Base-by-base conservation (phyloP, 2,113 vertebrate species). In the Coryphaenoides rupestris region DNA sequence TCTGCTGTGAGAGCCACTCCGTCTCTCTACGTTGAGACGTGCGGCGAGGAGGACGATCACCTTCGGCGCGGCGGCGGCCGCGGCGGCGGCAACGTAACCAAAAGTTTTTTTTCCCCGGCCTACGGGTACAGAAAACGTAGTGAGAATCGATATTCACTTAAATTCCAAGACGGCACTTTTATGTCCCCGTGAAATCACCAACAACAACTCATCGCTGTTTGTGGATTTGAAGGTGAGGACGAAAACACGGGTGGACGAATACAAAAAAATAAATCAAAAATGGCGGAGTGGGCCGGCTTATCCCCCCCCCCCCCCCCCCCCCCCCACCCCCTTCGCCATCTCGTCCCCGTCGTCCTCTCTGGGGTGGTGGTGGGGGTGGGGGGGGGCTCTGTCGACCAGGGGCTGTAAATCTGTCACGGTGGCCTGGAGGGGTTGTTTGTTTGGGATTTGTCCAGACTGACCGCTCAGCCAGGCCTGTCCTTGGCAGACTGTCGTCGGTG, bases 361-460 rank as follows among this genome's bases (percentile, higher is more conserved):
- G 69, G 69, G n/a, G n/a, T n/a, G n/a, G n/a, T n/a, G n/a, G n/a
- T n/a, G n/a, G n/a, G n/a, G n/a, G n/a, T n/a, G n/a, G n/a, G n/a
- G 66, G 70, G 61, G 68, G 23, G 58, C 66, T 22, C 67, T 73
- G 52, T 67, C 71, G 68, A 64, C 21, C n/a, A n/a, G 67, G 40
- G 68, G 78, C 73, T 83, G 80, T 83, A 84, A 78, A 88, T 86
- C 77, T 81, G 72, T 49, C 73, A 68, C 77, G 78, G 73, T 61
- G 21, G 53, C n/a, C n/a, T n/a, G 75, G 55, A 72, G 78, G 75
- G 83, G 73, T 80, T 76, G 76, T 85, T 86, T 84, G 71, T 84
- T 85, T 86, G 79, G 80, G 76, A 73, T 84, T 68, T 73, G 62
- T 80, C 81, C 69, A 64, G 65, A 72, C 72, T 72, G 14, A 16